Conservation (phyloP, 2,797 vertebrate genomes). For the Chelon labrosus region DNA sequence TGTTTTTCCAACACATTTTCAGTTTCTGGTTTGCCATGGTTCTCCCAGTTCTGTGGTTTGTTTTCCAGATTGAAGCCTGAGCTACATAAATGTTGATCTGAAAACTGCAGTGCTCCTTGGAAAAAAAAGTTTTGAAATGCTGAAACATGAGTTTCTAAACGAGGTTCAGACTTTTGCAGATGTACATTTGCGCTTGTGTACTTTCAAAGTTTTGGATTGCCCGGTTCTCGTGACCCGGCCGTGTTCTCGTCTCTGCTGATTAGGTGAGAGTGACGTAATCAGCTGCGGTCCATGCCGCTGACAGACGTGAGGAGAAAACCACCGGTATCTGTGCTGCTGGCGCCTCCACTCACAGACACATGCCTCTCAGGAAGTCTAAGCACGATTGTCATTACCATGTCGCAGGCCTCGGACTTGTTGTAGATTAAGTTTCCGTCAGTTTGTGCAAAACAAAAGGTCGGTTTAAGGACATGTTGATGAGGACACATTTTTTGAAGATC, state of each 20-base stretch:
- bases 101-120: too few species aligned
- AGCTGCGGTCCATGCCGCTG: conserved; percentile 29
- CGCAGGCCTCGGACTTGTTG: conserved; percentile 3
- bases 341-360: conserved; percentile 14
- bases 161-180: too few species aligned
- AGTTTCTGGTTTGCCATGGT: too few species aligned
- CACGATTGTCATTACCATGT: conserved; percentile 21
- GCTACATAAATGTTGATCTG: too few species aligned
- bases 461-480: neutral
- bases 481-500: neutral
- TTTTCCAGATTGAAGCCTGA: too few species aligned
- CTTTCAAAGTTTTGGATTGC: neutral
- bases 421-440: conserved; percentile 17
- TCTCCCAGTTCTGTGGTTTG: too few species aligned
- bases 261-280: conserved; percentile 49
- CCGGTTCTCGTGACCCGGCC: conserved; percentile 15
- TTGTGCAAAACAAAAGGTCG: conserved; percentile 10
- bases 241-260: conserved; percentile 41
- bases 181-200: too few species aligned
- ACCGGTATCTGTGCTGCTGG: conserved; percentile 30
- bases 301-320: conserved; percentile 51
- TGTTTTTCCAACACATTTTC: too few species aligned
- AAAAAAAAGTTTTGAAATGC: too few species aligned
- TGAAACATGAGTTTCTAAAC: too few species aligned
- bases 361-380: conserved; percentile 21